These are phyloP conservation scores for Buathra laborator DNA, from an alignment of 2,888 invertebrate genomes.

Conservation along the genomic window DNA sequence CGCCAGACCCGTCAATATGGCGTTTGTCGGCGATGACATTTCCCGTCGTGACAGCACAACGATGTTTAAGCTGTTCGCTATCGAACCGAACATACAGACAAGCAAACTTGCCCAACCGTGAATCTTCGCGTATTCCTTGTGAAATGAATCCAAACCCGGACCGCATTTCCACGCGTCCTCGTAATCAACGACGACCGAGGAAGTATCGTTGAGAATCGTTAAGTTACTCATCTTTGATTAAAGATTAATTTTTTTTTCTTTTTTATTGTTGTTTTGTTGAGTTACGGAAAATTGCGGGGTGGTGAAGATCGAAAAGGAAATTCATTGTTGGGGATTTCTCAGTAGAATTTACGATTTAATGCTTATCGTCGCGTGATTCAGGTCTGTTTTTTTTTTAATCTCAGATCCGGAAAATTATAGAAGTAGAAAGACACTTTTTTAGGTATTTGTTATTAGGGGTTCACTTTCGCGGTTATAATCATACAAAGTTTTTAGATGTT, in stretches of 20 bases:
- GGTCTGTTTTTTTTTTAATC: too few species aligned
- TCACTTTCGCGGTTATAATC: too few species aligned
- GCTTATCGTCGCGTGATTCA: too few species aligned
- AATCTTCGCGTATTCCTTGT: constrained; percentile 89
- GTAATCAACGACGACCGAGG: constrained; percentile 6
- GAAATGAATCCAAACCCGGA: constrained; percentile 88
- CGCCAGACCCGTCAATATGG: constrained; percentile 95
- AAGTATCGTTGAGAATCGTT: constrained; percentile 62
- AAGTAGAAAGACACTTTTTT: too few species aligned
- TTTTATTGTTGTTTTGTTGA: not conserved
- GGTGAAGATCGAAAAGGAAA: not conserved
- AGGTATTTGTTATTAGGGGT: too few species aligned
- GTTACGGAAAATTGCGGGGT: not conserved
- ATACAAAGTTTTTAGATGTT: too few species aligned
- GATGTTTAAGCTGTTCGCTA: constrained; percentile 96
- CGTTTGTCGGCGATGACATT: constrained; percentile 96
- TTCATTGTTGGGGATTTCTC: too few species aligned
- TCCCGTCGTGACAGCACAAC: constrained; percentile 95
- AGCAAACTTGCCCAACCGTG: constrained; percentile 95
- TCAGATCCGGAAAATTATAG: too few species aligned
- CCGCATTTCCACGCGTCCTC: constrained; percentile 86
- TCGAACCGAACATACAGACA: constrained; percentile 95
- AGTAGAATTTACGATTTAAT: too few species aligned
- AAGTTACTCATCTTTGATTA: constrained; percentile 48
- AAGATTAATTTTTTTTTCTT: constrained; percentile 54